A percentile compares a stretch with the other conserved stretches of the same genome.
phyloP scores from a whole-genome alignment of 2,888 invertebrate genomes.

The Himalopsyche japonica region DNA sequence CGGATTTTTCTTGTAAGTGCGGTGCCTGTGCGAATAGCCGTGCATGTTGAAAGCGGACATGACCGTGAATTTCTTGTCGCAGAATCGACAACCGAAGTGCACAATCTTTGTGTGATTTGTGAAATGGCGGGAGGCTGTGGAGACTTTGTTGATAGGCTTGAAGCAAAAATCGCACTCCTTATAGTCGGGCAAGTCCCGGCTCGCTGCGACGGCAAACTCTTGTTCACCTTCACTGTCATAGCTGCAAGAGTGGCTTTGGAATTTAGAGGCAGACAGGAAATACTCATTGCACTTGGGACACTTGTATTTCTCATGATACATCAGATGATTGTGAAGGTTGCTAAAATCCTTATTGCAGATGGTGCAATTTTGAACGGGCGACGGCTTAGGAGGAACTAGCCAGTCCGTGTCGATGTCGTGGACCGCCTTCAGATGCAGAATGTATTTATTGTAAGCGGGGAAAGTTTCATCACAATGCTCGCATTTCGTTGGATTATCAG shows the following conservation, averaged over 20 bases:
- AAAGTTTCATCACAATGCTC: constrained; percentile 62
- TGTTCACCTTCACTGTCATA: constrained; percentile 53
- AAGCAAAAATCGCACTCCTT: constrained; percentile 58
- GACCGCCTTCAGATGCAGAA: constrained; percentile 55
- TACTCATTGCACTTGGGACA: constrained; percentile 58
- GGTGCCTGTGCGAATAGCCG: constrained; percentile 55
- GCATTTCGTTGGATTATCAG: constrained; percentile 55
- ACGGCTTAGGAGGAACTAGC: constrained; percentile 54
- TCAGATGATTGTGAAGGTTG: constrained; percentile 54
- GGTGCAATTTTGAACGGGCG: constrained; percentile 52
- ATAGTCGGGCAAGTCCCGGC: constrained; percentile 37
- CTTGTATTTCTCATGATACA: constrained; percentile 56
- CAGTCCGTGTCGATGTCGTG: constrained; percentile 57
- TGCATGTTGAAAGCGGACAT: constrained; percentile 58
- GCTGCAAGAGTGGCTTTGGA: constrained; percentile 52
- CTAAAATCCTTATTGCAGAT: constrained; percentile 56
- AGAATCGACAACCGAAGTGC: constrained; percentile 57
- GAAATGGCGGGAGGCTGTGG: constrained; percentile 50
- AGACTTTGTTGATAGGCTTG: constrained; percentile 51
- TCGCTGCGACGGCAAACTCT: neutral
- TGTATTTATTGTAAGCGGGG: constrained; percentile 59
- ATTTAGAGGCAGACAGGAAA: constrained; percentile 52
- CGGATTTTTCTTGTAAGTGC: constrained; percentile 56
- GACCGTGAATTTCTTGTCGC: constrained; percentile 56
- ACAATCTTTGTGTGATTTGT: constrained; percentile 53